A percentile compares a stretch with the other conserved stretches of the same genome.
phyloP scores from a whole-genome alignment of 2,888 invertebrate species.

The Harpagoxenus sublaevis region DNA sequence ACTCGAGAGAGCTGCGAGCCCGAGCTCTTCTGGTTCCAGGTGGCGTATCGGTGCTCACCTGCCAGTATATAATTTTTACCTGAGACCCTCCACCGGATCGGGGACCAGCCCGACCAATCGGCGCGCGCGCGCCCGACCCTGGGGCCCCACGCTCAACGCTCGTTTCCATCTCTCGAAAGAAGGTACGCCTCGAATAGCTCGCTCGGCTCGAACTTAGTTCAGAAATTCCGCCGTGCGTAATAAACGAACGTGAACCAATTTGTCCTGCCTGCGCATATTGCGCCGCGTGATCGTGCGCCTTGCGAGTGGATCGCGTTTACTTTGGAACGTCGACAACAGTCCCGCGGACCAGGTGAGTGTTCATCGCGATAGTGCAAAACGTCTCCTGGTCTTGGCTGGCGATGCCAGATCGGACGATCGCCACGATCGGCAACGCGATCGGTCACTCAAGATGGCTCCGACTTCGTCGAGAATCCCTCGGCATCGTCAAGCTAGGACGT shows the following conservation, averaged over 20 bases:
- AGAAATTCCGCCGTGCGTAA: conserved; percentile 70
- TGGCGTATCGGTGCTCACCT: conserved; percentile 76
- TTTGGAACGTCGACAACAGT: neutral
- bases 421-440: conserved; percentile 27
- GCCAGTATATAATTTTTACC: conserved; percentile 73
- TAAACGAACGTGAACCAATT: conserved; percentile 47
- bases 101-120: conserved; percentile 67
- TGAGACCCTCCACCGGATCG: conserved; percentile 50
- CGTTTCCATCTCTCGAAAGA: conserved; percentile 39
- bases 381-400: no score
- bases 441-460: conserved; percentile 49
- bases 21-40: conserved; percentile 65
- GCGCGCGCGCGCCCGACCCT: conserved; percentile 65
- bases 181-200: conserved; percentile 38
- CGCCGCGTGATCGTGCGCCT: conserved; percentile 40
- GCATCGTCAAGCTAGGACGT: conserved; percentile 55
- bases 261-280: neutral
- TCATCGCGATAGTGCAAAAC: neutral
- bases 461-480: neutral
- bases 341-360: conserved; percentile 36
- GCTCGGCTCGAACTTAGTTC: conserved; percentile 72
- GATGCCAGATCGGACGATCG: conserved; percentile 12
- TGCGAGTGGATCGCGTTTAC: conserved; percentile 4
- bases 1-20: neutral
- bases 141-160: conserved; percentile 62